Conservation (phyloP, 2,888 invertebrate species). For the Hypercompe scribonia region DNA sequence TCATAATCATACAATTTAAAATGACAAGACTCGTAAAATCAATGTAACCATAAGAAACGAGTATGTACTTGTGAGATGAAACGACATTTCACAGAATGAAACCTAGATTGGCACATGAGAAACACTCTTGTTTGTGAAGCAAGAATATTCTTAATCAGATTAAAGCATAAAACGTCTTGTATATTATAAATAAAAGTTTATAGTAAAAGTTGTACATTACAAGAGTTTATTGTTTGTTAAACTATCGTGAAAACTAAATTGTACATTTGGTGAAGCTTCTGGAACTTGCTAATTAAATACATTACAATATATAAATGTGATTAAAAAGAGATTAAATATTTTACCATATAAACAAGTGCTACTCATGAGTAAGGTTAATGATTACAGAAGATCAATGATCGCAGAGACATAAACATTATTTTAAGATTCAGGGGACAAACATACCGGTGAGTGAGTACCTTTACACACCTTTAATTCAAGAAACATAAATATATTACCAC, state of each 20-base stretch:
- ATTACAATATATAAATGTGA: too few relatives aligned
- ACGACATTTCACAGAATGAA: slow-evolving; percentile 22
- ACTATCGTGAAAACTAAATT: not conserved
- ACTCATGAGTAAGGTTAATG: too few relatives aligned
- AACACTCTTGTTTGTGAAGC: not conserved
- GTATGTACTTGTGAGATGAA: slow-evolving; percentile 8
- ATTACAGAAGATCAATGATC: too few relatives aligned
- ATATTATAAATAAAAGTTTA: not conserved
- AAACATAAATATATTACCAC: too few relatives aligned
- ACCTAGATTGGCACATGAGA: slow-evolving; percentile 21
- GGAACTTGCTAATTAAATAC: too few relatives aligned
- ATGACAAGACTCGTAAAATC: slow-evolving; percentile 27
- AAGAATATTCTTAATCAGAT: not conserved
- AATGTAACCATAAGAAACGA: slow-evolving; percentile 8
- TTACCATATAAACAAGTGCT: too few relatives aligned
- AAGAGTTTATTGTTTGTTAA: not conserved
- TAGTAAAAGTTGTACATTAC: not conserved
- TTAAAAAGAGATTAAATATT: too few relatives aligned
- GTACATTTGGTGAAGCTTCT: too few relatives aligned
- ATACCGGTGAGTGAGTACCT: too few relatives aligned
- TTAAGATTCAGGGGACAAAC: too few relatives aligned
- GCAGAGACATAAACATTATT: too few relatives aligned
- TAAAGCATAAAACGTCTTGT: not conserved
- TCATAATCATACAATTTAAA: slow-evolving; percentile 21
- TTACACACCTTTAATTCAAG: too few relatives aligned